Base-by-base conservation (phyloP, 2,113 vertebrate genomes). In the Lampris megalopsis region DNA sequence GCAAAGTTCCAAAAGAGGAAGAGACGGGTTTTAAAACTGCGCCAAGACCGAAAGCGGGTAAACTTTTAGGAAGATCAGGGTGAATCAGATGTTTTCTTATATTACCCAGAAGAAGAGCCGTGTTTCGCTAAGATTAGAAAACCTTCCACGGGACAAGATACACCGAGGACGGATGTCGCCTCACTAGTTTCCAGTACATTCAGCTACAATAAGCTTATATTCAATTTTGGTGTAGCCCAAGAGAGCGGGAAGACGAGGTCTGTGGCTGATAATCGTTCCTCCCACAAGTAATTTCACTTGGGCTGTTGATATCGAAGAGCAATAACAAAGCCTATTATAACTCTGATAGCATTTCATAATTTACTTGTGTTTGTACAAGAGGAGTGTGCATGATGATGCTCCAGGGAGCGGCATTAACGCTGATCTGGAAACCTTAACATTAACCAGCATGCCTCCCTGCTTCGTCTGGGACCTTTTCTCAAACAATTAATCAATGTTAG, bases 31-130 rank as follows among this genome's bases (percentile, higher is more conserved):
- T 53, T 77, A 49, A 24, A 71, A 72, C 75, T 81, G 58, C 80
- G 78, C 79, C 80, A 79, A 79, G 66, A 84, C 80, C 77, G 77
- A 82, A 75, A 80, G 71, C 74, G 64, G 83, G 73, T 68, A 76
- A 81, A 80, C 81, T 77, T 82, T 86, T 81, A 83, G 84, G 61
- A 5, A 85, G 81, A 85, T 91, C 82, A 83, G 73, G 79, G 80
- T 74, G 84, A 86, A 85, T 82, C 67, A 85, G 89, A 52, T 71
- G 56, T 63, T 73, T 40, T 72, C 0, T 24, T 24, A 69, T 80
- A 79, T 82, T 81, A 79, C 67, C 80, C 68, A 85, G 78, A 75
- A 86, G 81, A 73, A 24, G 60, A 68, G 49, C 64, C 40, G 68
- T 73, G 9, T 81, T 80, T 85, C 60, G 50, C 40, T 73, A 47